phyloP scores from a whole-genome alignment of 2,888 invertebrate species.

The Mimumesa dahlbomi region DNA sequence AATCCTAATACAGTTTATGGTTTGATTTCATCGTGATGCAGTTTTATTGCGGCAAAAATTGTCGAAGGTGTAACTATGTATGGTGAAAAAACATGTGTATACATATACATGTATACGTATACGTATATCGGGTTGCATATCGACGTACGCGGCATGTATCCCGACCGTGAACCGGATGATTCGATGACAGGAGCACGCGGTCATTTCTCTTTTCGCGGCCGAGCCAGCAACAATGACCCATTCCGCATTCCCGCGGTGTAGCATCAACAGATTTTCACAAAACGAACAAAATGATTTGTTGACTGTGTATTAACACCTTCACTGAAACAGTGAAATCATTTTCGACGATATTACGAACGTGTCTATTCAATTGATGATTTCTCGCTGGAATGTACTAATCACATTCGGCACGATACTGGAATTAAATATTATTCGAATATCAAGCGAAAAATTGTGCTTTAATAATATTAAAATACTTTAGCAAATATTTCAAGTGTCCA shows the following conservation, averaged over 20 bases:
- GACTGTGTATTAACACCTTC: constrained; percentile 53
- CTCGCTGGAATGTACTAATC: no score
- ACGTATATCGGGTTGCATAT: constrained; percentile 25
- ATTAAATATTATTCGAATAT: no score
- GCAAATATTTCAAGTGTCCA: no score
- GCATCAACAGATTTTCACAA: constrained; percentile 55
- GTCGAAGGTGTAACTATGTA: constrained; percentile 8
- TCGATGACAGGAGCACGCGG: constrained; percentile 58
- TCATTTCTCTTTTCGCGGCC: constrained; percentile 57
- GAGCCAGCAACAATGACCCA: constrained; percentile 55
- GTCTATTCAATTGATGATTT: constrained; percentile 28
- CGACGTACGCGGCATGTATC: constrained; percentile 28
- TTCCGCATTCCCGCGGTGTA: constrained; percentile 53
- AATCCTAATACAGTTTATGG: constrained; percentile 49
- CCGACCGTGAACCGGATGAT: constrained; percentile 55
- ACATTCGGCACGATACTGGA: no score
- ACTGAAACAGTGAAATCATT: constrained; percentile 28
- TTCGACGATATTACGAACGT: constrained; percentile 21
- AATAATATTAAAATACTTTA: no score
- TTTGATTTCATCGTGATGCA: constrained; percentile 35
- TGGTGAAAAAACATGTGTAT: constrained; percentile 16
- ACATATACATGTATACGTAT: background rate
- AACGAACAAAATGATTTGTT: constrained; percentile 58
- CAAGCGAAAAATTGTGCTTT: no score
- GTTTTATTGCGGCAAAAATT: constrained; percentile 48